Conservation (phyloP, 2,888 invertebrate genomes). For the Tineola bisselliella region DNA sequence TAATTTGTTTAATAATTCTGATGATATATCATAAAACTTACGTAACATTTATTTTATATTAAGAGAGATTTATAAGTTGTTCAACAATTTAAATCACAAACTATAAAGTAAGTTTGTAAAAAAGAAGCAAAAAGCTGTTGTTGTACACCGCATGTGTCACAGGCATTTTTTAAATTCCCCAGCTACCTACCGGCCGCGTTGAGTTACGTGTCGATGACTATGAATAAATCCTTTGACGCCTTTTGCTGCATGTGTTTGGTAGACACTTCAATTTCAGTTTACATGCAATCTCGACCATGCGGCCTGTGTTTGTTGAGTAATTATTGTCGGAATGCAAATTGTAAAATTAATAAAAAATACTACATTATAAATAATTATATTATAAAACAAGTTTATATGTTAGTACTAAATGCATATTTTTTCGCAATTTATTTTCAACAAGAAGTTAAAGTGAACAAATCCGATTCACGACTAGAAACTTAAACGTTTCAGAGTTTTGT, state of each 20-base stretch:
- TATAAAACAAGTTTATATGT: too few species aligned
- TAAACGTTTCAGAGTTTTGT: neutral
- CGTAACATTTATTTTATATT: neutral
- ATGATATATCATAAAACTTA: neutral
- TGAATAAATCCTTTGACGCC: conserved; percentile 60
- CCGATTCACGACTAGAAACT: neutral
- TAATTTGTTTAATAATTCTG: neutral
- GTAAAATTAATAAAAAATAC: too few species aligned
- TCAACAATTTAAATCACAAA: neutral
- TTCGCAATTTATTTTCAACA: neutral
- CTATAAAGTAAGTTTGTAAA: neutral
- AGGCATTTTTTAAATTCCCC: conserved; percentile 27
- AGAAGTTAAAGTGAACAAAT: neutral
- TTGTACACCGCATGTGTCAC: conserved; percentile 20
- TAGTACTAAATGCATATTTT: neutral
- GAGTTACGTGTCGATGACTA: conserved; percentile 48
- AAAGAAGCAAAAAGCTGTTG: neutral
- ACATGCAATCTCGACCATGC: conserved; percentile 30
- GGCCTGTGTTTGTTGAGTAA: neutral
- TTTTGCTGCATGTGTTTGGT: conserved; percentile 47
- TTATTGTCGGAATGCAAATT: too few species aligned
- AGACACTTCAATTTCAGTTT: conserved; percentile 50
- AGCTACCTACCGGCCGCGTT: conserved; percentile 15
- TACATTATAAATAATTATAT: too few species aligned
- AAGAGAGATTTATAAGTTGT: neutral